Conservation (phyloP, 1,140 invertebrate genomes). For the Zaprionus inermis region DNA sequence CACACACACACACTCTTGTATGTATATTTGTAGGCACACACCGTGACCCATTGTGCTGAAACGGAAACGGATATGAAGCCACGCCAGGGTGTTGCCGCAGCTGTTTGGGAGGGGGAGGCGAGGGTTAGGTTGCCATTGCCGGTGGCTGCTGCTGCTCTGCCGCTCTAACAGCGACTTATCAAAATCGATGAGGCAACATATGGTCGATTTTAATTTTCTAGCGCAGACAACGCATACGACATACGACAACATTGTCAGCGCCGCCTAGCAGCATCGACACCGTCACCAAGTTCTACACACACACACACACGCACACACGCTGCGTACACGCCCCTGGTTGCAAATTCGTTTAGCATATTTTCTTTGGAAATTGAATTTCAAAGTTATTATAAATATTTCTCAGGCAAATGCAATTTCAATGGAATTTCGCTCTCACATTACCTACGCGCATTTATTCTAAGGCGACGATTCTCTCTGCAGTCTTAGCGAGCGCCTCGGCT, state of each 20-base stretch:
- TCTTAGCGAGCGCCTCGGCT: neutral
- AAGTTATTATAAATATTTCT: conserved; percentile 81
- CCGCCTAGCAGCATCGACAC: conserved; percentile 16
- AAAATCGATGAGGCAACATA: conserved; percentile 82
- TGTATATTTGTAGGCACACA: conserved; percentile 29
- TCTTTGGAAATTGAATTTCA: conserved; percentile 81
- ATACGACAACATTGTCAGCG: conserved; percentile 33
- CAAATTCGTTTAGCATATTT: conserved; percentile 80
- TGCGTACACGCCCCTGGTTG: conserved; percentile 29
- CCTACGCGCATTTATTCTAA: conserved; percentile 37
- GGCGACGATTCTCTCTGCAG: conserved; percentile 2
- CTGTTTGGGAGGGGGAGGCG: neutral
- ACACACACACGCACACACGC: conserved; percentile 13
- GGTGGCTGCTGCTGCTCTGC: neutral
- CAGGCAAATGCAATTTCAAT: conserved; percentile 76
- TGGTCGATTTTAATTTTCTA: conserved; percentile 80
- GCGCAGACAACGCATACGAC: conserved; percentile 56
- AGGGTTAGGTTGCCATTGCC: neutral
- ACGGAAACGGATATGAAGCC: conserved; percentile 78
- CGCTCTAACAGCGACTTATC: conserved; percentile 60
- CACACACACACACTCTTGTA: conserved; percentile 8
- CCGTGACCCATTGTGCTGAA: conserved; percentile 69
- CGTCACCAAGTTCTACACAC: conserved; percentile 21
- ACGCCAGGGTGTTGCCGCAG: conserved; percentile 41
- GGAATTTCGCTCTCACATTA: conserved; percentile 56